Evolutionary conservation across 2,113 vertebrate genomes (phyloP), one percentile per base, ranked within the genome.

Genomic region (Hippocampus abdominalis): DNA sequence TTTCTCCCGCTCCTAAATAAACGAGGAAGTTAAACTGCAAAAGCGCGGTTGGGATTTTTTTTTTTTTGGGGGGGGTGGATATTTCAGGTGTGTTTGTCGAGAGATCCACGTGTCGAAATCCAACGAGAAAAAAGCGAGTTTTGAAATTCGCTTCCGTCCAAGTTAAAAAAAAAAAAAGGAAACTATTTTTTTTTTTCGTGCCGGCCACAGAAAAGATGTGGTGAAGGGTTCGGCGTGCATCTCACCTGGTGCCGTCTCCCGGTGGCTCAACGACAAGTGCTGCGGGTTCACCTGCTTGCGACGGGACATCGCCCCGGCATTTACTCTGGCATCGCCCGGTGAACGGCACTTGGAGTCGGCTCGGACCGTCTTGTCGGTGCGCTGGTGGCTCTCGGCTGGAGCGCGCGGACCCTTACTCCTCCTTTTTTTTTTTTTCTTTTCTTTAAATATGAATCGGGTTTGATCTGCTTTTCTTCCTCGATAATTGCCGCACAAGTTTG

Each of bases 201-300:
- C 4, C 32, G 4, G 8, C 2, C 21, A 23, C 10, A 23, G 11
- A 11, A 1, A 7, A 20, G 25, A 29, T 13, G 48, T 25, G 3
- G 23, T 2, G 64, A 29, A 9, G 7, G 56, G 6, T 64, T 66
- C 1, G 36, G 64, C 18, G 32, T 57, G 5, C 3, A 20, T 94
- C 96, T 97, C 95, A 98, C 96, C 94, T 92, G 93, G 93, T 90
- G 94, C 87, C 88, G 94, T 94, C 90, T 98, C 96, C 93, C 96
- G 93, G 93, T 96, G 95, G 89, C 94, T 90, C 88, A 93, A 87
- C 84, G 92, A 95, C 91, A 98, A 95, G 94, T 98, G 96, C 94
- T 98, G 96, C 91, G 96, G 96, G 91, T 98, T 98, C 93, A 96
- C 96, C 95, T 98, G 96, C 94, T 98, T 98, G 94, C 96, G 96